Percentiles rank a stretch among this genome's conserved stretches.
Conservation (phyloP, 2,888 invertebrate species). For the Synanthedon myopaeformis region DNA sequence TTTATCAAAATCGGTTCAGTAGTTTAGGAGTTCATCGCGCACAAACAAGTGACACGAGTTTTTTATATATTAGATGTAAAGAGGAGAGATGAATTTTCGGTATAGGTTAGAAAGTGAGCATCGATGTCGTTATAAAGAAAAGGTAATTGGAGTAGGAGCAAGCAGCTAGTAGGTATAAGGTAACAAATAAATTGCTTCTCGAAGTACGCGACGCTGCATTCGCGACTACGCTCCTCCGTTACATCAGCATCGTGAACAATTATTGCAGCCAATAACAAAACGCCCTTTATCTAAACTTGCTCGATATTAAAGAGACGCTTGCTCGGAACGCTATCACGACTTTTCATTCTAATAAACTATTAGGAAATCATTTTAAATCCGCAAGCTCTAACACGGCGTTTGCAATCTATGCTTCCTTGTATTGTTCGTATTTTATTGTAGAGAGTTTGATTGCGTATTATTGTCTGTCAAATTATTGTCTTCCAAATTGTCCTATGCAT, state of each 20-base stretch:
- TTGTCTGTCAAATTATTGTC: too few relatives aligned
- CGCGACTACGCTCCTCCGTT: constrained; percentile 8
- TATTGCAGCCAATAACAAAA: constrained; percentile 17
- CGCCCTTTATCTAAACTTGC: constrained; percentile 1
- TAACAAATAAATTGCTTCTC: constrained; percentile 55
- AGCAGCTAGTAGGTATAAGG: constrained; percentile 11
- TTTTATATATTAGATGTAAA: too few relatives aligned
- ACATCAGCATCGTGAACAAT: constrained; percentile 37
- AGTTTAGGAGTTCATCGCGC: too few relatives aligned
- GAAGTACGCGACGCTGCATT: constrained; percentile 23
- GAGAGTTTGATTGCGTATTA: too few relatives aligned
- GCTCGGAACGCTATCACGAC: constrained; percentile 3
- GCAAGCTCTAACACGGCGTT: neutral
- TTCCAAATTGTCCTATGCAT: too few relatives aligned
- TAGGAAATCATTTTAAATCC: neutral
- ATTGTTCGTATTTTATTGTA: too few relatives aligned
- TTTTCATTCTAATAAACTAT: constrained; percentile 1
- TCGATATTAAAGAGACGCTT: constrained; percentile 2
- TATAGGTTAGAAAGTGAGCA: too few relatives aligned
- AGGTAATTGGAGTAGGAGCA: neutral
- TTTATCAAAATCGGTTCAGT: too few relatives aligned
- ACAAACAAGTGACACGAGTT: too few relatives aligned
- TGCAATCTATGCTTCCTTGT: neutral
- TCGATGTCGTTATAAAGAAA: neutral
- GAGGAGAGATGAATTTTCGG: too few relatives aligned